Percentiles rank a stretch among this genome's conserved stretches.
phyloP scores from a whole-genome alignment of 2,113 vertebrate genomes.

The Limanda limanda region DNA sequence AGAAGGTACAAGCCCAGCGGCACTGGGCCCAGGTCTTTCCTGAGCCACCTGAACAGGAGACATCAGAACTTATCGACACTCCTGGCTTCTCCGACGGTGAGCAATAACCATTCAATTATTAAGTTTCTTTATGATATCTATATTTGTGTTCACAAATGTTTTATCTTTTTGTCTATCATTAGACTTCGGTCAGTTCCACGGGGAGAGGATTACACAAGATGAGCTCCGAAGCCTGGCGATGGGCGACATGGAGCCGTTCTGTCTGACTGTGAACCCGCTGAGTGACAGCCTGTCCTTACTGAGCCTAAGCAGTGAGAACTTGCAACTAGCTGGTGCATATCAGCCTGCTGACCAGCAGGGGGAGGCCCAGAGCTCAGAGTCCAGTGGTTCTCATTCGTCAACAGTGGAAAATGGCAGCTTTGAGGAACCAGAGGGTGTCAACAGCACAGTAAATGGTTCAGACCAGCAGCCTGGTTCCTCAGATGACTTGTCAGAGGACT shows the following conservation, averaged over 20 bases:
- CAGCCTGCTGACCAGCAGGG: slow-evolving; percentile 89
- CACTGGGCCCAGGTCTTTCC: slow-evolving; percentile 87
- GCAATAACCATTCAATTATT: slow-evolving; percentile 31
- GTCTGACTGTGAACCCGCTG: slow-evolving; percentile 95
- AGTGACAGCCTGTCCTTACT: slow-evolving; percentile 95
- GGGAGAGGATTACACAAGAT: slow-evolving; percentile 69
- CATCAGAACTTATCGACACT: slow-evolving; percentile 76
- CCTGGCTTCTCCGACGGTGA: slow-evolving; percentile 87
- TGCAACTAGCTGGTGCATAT: slow-evolving; percentile 90
- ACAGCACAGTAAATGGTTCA: slow-evolving; percentile 55
- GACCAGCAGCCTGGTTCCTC: slow-evolving; percentile 79
- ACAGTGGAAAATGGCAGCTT: slow-evolving; percentile 91
- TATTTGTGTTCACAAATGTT: neutral
- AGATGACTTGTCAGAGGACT: slow-evolving; percentile 70
- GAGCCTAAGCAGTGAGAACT: slow-evolving; percentile 96
- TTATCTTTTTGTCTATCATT: slow-evolving; percentile 8
- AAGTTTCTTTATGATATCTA: neutral
- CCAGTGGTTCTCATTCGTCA: slow-evolving; percentile 92
- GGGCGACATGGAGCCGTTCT: slow-evolving; percentile 97
- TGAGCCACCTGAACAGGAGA: slow-evolving; percentile 60
- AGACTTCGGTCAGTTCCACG: slow-evolving; percentile 83
- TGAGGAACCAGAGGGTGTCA: slow-evolving; percentile 78
- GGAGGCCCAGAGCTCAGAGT: slow-evolving; percentile 92
- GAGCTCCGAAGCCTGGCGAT: slow-evolving; percentile 82
- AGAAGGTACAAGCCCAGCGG: slow-evolving; percentile 93